Evolutionary conservation across 2,888 invertebrate species (phyloP).

Genomic region (Dascillus cervinus): DNA sequence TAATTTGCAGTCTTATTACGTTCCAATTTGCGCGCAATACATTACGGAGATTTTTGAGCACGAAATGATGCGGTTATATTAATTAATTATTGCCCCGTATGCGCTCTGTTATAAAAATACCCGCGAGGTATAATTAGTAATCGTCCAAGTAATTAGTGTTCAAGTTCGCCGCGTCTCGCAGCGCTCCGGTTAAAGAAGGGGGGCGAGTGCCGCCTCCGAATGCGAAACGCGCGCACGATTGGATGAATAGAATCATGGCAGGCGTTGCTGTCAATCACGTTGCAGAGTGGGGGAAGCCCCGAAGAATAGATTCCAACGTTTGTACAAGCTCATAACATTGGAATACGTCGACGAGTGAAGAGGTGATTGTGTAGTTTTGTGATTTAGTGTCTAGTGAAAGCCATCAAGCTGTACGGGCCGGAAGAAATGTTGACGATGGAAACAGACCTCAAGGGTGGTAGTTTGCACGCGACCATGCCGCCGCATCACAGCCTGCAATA

Average conservation of each 20-base stretch:
- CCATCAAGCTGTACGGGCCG: slow-evolving; percentile 77
- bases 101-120: slow-evolving; percentile 41
- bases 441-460: slow-evolving; percentile 84
- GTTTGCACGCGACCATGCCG: slow-evolving; percentile 78
- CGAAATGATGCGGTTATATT: slow-evolving; percentile 42
- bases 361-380: slow-evolving; percentile 31
- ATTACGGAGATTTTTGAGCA: slow-evolving; percentile 39
- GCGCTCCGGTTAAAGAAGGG: slow-evolving; percentile 18
- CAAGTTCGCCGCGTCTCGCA: slow-evolving; percentile 15
- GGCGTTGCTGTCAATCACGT: slow-evolving; percentile 40
- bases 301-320: slow-evolving; percentile 29
- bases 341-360: slow-evolving; percentile 33
- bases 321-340: slow-evolving; percentile 34
- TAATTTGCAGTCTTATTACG: too few relatives aligned
- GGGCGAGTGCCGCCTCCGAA: slow-evolving; percentile 18
- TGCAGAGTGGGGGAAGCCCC: slow-evolving; percentile 26
- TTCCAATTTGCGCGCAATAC: slow-evolving; percentile 17
- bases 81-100: slow-evolving; percentile 42
- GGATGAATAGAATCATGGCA: slow-evolving; percentile 37
- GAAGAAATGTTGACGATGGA: slow-evolving; percentile 89
- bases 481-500: slow-evolving; percentile 72
- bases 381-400: slow-evolving; percentile 30
- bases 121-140: slow-evolving; percentile 45
- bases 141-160: slow-evolving; percentile 30
- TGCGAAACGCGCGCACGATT: slow-evolving; percentile 27